Evolutionary conservation across 2,113 vertebrate genomes (phyloP), one percentile per base, ranked within the genome.

Genomic region (Lates calcarifer): DNA sequence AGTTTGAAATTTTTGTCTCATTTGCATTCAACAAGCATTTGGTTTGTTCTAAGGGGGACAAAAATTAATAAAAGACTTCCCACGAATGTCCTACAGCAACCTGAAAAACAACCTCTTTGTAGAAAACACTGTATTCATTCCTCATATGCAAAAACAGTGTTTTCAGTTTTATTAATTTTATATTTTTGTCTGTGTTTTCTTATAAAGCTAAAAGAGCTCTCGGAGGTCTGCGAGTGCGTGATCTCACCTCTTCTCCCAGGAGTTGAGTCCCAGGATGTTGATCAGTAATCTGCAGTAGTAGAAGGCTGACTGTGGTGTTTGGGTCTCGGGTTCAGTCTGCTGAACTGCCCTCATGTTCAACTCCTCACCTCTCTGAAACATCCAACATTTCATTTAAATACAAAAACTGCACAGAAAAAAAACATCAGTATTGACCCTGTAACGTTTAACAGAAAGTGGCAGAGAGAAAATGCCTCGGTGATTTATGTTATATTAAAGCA

Each of bases 221-320:
- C 13, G 22, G 39, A n/a, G 26, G 14, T 49, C 33, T 66, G 39
- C n/a, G n/a, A n/a, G n/a, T 72, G 53, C 47, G 11, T 39, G 24
- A 12, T 41, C 70, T 95, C 95, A 99, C 98, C 98, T 98, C 93
- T 99, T 99, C 92, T 99, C 98, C 98, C 98, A 99, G 69, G 98
- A 99, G 95, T 99, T 99, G 95, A 99, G 98, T 83, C 98, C 98
- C 90, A 99, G 94, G 93, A 98, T 97, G 95, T 98, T 99, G 90
- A 99, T 97, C 77, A 99, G 96, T 56, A 99, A 95, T 83, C 98
- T 95, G 95, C 98, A 98, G 93, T 99, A 99, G 95, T 99, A 99
- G 95, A 99, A 99, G 73, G 97, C 96, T 0, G 98, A 99, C 87
- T 97, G 97, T 6, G 98, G 96, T 37, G 96, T 97, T 89, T 98